phyloP scores from a whole-genome alignment of 2,888 invertebrate species.

The Masnerella sp. region DNA sequence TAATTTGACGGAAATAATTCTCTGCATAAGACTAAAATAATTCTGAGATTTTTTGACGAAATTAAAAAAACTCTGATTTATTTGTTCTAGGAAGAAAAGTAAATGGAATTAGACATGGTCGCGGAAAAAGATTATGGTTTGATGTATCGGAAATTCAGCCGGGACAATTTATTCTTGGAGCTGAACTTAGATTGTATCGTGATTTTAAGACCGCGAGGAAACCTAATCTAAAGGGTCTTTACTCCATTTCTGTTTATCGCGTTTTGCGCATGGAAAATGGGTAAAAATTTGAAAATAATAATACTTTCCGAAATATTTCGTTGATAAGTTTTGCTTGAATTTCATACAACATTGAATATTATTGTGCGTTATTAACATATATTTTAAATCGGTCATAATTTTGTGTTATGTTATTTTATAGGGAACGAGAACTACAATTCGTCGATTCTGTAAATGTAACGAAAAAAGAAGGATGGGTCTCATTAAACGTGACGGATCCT shows the following conservation, averaged over 20 bases:
- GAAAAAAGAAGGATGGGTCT: conserved; percentile 90
- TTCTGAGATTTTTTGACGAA: too few species aligned
- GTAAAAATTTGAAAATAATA: conserved; percentile 79
- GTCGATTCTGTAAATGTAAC: conserved; percentile 87
- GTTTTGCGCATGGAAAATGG: conserved; percentile 83
- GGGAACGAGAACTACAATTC: conserved; percentile 85
- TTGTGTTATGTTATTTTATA: too few species aligned
- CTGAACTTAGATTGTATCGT: conserved; percentile 91
- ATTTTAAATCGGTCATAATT: too few species aligned
- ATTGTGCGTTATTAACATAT: neutral
- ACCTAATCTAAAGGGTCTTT: conserved; percentile 79
- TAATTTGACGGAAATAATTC: too few species aligned
- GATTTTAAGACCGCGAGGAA: conserved; percentile 78
- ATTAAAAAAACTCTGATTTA: too few species aligned
- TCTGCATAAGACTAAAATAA: too few species aligned
- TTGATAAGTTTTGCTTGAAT: too few species aligned
- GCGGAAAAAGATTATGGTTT: conserved; percentile 94
- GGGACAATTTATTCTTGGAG: conserved; percentile 88
- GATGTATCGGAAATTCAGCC: conserved; percentile 92
- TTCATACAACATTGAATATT: too few species aligned
- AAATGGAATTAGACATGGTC: conserved; percentile 88
- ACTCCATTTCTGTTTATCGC: conserved; percentile 84
- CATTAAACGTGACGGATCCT: conserved; percentile 89
- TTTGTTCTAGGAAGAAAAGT: conserved; percentile 74
- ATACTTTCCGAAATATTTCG: too few species aligned